Evolutionary conservation across 2,113 vertebrate genomes (phyloP).

Genomic region (Petromus typicus): DNA sequence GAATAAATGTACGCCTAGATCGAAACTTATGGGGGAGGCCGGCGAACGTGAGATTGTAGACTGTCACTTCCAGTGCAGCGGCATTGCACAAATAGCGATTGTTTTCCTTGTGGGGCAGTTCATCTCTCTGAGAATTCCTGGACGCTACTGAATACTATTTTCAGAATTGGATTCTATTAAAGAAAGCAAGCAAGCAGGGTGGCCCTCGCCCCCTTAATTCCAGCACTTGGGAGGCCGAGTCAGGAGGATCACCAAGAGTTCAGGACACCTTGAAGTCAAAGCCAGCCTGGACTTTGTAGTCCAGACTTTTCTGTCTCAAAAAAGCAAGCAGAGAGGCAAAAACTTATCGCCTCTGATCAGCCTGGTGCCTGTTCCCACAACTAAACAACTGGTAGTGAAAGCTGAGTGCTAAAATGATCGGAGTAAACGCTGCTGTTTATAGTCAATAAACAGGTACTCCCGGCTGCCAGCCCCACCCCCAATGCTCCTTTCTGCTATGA

Average conservation of each 20-base stretch:
- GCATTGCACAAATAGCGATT: not conserved
- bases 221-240: not conserved
- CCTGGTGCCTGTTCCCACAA: not conserved
- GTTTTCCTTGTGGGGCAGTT: not conserved
- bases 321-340: not conserved
- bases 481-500: not conserved
- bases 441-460: not conserved
- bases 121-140: not conserved
- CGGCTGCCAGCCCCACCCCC: too few relatives aligned
- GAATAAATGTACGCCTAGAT: conserved; percentile 57
- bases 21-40: conserved; percentile 74
- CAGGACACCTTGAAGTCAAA: too few relatives aligned
- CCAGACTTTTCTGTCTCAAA: not conserved
- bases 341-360: not conserved
- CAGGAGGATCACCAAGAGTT: not conserved
- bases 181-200: not conserved
- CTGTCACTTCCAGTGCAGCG: conserved; percentile 35
- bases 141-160: not conserved
- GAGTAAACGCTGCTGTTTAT: not conserved
- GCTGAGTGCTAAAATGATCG: not conserved
- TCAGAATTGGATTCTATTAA: conserved; percentile 1
- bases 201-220: not conserved
- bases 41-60: conserved; percentile 47
- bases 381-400: not conserved
- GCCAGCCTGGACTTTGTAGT: not conserved